Percentiles rank a stretch among this genome's conserved stretches.
Conservation (phyloP, 2,797 vertebrate genomes). For the Enteromius fasciolatus region DNA sequence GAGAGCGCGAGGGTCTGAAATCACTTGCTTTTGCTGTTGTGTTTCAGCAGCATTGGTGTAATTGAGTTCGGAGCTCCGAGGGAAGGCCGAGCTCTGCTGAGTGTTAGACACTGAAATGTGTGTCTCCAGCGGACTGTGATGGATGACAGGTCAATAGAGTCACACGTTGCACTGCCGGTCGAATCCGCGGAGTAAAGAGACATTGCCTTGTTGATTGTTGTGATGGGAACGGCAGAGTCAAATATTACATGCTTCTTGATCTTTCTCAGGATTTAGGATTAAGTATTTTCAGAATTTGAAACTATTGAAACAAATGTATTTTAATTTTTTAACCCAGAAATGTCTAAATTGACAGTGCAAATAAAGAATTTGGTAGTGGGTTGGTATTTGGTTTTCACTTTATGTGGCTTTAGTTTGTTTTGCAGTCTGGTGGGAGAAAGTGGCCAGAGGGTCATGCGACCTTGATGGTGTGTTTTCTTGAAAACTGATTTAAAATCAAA, state of each 20-base stretch:
- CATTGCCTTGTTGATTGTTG: background rate
- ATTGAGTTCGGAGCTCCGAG: background rate
- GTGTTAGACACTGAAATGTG: conserved; percentile 23
- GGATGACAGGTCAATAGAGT: conserved; percentile 30
- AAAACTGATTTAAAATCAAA: background rate
- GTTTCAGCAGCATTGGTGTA: conserved; percentile 17
- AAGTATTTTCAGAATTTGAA: background rate
- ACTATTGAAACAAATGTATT: background rate
- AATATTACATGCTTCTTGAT: background rate
- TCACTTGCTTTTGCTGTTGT: conserved; percentile 16
- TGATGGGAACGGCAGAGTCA: background rate
- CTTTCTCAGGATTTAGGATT: background rate
- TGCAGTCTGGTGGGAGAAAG: background rate
- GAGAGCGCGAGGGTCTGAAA: conserved; percentile 6
- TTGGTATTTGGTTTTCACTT: background rate
- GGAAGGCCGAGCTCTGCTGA: conserved; percentile 24
- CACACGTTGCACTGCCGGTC: conserved; percentile 6
- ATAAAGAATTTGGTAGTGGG: background rate
- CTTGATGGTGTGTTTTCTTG: background rate
- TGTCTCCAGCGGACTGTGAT: conserved; percentile 28
- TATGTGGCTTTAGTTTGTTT: background rate
- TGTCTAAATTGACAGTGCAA: background rate
- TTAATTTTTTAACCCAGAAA: background rate
- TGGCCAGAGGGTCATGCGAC: background rate
- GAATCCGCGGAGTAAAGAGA: conserved; percentile 20